Percentiles rank a stretch among this genome's conserved stretches.
Evolutionary conservation across 1,140 invertebrate genomes (phyloP).

Genomic region (Littorina saxatilis): DNA sequence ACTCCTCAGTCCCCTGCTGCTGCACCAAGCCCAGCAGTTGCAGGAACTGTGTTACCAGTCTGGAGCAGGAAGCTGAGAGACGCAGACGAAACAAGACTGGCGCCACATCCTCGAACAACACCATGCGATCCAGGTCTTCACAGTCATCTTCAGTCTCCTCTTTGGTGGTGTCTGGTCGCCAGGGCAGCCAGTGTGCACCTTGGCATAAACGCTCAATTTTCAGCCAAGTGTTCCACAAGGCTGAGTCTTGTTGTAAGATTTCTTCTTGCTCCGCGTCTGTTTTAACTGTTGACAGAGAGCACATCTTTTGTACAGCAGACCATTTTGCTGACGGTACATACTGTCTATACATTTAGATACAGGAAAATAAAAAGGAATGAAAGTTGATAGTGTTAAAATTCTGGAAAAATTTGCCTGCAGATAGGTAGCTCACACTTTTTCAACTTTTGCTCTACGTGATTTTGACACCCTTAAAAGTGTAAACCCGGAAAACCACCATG

Average conservation of each 20-base stretch:
- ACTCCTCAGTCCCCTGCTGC: background rate
- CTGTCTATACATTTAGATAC: too few relatives aligned
- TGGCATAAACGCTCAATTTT: constrained; percentile 74
- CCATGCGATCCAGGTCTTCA: constrained; percentile 77
- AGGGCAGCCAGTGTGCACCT: constrained; percentile 75
- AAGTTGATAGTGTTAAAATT: too few relatives aligned
- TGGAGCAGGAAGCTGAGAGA: constrained; percentile 62
- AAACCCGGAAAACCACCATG: too few relatives aligned
- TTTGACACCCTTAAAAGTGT: too few relatives aligned
- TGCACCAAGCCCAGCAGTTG: constrained; percentile 69
- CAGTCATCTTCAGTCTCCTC: constrained; percentile 74
- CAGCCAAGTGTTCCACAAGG: constrained; percentile 72
- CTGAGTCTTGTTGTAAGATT: constrained; percentile 55
- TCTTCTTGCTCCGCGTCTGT: constrained; percentile 65
- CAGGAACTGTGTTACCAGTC: constrained; percentile 71
- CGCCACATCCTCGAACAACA: constrained; percentile 76
- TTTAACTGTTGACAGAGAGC: constrained; percentile 55
- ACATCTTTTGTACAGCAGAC: too few relatives aligned
- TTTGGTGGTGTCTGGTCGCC: constrained; percentile 68
- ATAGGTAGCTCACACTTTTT: too few relatives aligned
- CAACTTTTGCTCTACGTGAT: too few relatives aligned
- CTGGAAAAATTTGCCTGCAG: too few relatives aligned
- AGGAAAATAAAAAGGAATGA: too few relatives aligned
- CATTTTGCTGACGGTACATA: too few relatives aligned
- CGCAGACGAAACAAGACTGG: constrained; percentile 69